Evolutionary conservation across 2,113 vertebrate species (phyloP).

Genomic region (Clarias batrachus): DNA sequence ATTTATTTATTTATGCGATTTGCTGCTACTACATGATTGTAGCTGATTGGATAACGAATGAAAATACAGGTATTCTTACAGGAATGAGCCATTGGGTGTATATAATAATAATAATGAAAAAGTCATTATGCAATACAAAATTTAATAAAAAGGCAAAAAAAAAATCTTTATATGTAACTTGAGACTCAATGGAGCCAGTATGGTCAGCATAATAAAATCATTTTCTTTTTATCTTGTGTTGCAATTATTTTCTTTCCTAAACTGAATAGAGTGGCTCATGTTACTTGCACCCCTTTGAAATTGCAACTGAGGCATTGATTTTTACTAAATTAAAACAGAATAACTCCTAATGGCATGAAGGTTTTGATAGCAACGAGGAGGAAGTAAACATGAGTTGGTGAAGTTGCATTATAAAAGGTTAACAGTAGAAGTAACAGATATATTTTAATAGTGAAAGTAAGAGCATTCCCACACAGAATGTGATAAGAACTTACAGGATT

Average conservation of each 20-base stretch:
- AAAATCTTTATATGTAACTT: neutral
- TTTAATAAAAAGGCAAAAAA: neutral
- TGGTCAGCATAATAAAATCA: neutral
- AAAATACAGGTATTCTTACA: too few species aligned
- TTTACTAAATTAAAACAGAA: constrained; percentile 61
- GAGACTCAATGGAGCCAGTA: neutral
- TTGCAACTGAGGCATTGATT: constrained; percentile 65
- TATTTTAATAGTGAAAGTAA: too few species aligned
- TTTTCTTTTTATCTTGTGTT: neutral
- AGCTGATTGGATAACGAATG: too few species aligned
- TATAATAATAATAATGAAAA: neutral
- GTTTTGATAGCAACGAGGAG: neutral
- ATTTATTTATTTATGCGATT: neutral
- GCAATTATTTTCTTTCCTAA: neutral
- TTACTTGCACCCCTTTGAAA: constrained; percentile 63
- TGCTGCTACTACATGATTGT: neutral
- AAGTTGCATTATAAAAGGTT: too few species aligned
- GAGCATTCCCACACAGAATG: too few species aligned
- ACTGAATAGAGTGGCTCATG: constrained; percentile 41
- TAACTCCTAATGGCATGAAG: constrained; percentile 49
- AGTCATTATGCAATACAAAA: too few species aligned
- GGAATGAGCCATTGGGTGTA: too few species aligned
- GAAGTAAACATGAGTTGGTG: neutral
- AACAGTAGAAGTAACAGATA: too few species aligned
- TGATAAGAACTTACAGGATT: too few species aligned